Evolutionary conservation across 2,113 vertebrate genomes (phyloP).

Genomic region (Centropus bengalensis): DNA sequence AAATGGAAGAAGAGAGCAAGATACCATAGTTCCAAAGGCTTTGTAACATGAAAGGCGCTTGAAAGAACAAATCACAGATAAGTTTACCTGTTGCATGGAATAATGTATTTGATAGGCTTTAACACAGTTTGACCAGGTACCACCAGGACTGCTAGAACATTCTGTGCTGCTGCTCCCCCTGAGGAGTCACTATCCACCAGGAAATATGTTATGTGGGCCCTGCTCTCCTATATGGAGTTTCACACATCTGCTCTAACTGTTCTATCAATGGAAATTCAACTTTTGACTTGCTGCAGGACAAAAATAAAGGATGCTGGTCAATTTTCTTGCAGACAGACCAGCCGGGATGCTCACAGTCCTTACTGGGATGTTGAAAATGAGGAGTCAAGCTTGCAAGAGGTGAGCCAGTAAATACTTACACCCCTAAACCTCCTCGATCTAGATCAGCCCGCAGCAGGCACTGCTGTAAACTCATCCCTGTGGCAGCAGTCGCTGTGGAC

Average conservation of each 20-base stretch:
- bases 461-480: constrained; percentile 4
- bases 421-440: neutral
- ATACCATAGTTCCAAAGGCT: neutral
- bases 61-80: constrained; percentile 32
- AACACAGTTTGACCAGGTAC: constrained; percentile 53
- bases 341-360: neutral
- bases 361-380: constrained; percentile 40
- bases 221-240: constrained; percentile 50
- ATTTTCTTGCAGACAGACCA: neutral
- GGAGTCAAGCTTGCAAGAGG: neutral
- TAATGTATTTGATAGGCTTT: constrained; percentile 39
- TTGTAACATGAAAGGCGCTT: neutral
- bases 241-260: constrained; percentile 62
- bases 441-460: neutral
- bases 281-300: constrained; percentile 4
- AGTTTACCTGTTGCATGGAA: constrained; percentile 25
- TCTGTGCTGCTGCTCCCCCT: constrained; percentile 1
- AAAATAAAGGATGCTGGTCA: constrained; percentile 35
- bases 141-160: constrained; percentile 21
- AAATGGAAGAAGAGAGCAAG: neutral
- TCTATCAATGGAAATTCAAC: constrained; percentile 65
- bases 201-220: constrained; percentile 53
- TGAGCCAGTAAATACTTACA: constrained; percentile 28
- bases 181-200: constrained; percentile 50
- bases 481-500: neutral